Evolutionary conservation across 92 coral and sea anemone genomes (phyloP).

Genomic region (Umimayanthus kanabou): DNA sequence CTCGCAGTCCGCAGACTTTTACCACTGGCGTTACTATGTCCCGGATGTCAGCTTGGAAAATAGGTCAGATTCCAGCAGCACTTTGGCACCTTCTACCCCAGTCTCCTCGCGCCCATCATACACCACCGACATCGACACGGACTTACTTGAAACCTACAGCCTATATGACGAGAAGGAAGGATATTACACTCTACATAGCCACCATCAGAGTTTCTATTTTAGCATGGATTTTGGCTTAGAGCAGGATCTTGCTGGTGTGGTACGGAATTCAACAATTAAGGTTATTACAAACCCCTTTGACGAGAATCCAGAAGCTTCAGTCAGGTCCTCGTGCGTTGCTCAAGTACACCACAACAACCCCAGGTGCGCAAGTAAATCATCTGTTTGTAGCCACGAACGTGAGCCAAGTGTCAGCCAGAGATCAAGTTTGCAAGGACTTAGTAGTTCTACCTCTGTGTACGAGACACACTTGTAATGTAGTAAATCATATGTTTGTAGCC

Average conservation of each 20-base stretch:
- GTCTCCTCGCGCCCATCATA: conserved; percentile 15
- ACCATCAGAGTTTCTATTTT: conserved; percentile 55
- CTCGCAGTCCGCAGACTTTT: conserved; percentile 13
- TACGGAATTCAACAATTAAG: background rate
- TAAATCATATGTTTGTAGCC: background rate
- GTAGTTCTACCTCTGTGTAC: conserved; percentile 18
- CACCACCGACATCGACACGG: conserved; percentile 54
- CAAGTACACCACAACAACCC: background rate
- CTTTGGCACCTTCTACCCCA: conserved; percentile 40
- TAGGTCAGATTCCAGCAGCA: conserved; percentile 28
- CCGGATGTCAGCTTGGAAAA: conserved; percentile 18
- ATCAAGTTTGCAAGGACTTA: background rate
- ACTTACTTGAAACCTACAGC: conserved; percentile 59
- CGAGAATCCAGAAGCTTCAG: background rate
- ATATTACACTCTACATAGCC: conserved; percentile 45
- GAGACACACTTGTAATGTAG: background rate
- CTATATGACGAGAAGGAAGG: conserved; percentile 55
- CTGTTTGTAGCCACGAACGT: background rate
- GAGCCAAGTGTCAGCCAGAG: background rate
- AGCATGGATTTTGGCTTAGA: conserved; percentile 61
- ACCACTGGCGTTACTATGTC: conserved; percentile 27
- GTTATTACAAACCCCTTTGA: conserved; percentile 16
- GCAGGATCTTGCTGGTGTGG: background rate
- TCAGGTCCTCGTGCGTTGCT: background rate
- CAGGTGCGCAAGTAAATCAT: background rate